A percentile compares a stretch with the other conserved stretches of the same genome.
phyloP scores from a whole-genome alignment of 2,888 invertebrate species.

The Drosophila percnosoma region DNA sequence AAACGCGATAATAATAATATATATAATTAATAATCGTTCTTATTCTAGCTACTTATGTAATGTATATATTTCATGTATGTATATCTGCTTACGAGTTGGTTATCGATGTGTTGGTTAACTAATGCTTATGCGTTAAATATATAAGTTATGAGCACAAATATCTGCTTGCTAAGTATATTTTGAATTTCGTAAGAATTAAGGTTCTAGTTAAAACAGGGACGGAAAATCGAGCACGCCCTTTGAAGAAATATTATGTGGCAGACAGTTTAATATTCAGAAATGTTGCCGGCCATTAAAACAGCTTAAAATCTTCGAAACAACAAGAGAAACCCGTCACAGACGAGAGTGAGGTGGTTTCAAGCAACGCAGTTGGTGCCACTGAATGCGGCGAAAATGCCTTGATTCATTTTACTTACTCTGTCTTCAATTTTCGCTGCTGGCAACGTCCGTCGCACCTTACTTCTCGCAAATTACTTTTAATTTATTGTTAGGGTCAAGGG shows the following conservation, averaged over 20 bases:
- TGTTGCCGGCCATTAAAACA: conserved; percentile 77
- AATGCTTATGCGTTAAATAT: background rate
- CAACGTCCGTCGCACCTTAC: conserved; percentile 27
- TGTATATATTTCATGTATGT: background rate
- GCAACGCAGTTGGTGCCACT: conserved; percentile 40
- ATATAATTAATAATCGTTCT: background rate
- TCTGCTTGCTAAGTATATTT: background rate
- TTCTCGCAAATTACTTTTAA: conserved; percentile 72
- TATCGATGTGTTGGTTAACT: background rate
- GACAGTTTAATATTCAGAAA: conserved; percentile 77
- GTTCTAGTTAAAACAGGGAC: background rate
- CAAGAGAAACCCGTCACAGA: conserved; percentile 1
- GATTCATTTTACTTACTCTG: conserved; percentile 45
- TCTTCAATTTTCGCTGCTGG: background rate
- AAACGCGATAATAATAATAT: no score
- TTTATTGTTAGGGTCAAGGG: conserved; percentile 53
- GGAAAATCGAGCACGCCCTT: background rate
- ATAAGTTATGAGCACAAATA: background rate
- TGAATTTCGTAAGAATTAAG: background rate
- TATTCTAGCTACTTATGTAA: background rate
- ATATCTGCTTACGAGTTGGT: background rate
- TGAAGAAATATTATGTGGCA: conserved; percentile 33
- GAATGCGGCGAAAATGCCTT: conserved; percentile 57
- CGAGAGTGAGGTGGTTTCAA: background rate
- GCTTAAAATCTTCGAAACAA: conserved; percentile 49